phyloP scores from a whole-genome alignment of 2,888 invertebrate species.

The Chironomus riparius region DNA sequence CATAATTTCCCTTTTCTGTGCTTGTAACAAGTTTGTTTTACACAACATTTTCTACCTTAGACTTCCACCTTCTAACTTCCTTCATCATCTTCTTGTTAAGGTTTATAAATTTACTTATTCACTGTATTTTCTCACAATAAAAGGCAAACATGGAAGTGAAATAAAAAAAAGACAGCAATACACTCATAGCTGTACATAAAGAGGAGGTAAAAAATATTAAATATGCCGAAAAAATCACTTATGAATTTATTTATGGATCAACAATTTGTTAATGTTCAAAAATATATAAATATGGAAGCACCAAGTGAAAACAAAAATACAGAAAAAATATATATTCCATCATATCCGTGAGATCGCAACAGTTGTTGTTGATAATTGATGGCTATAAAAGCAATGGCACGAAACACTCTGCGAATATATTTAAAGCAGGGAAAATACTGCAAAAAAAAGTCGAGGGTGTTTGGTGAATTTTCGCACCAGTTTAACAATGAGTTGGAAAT shows the following conservation, averaged over 20 bases:
- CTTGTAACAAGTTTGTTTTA: too few relatives aligned
- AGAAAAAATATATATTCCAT: conserved; percentile 7
- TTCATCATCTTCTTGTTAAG: too few relatives aligned
- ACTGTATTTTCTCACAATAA: too few relatives aligned
- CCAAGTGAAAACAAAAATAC: neutral
- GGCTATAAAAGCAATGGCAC: conserved; percentile 16
- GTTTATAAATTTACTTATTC: too few relatives aligned
- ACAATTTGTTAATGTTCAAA: conserved; percentile 17
- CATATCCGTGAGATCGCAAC: conserved; percentile 19
- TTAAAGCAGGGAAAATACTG: neutral
- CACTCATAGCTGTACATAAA: too few relatives aligned
- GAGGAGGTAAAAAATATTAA: too few relatives aligned
- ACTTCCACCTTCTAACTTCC: too few relatives aligned
- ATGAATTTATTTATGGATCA: conserved; percentile 20
- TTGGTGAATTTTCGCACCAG: neutral
- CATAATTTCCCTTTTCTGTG: too few relatives aligned
- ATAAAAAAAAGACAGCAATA: too few relatives aligned
- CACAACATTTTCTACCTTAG: too few relatives aligned
- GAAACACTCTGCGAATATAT: neutral
- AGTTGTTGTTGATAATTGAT: conserved; percentile 24
- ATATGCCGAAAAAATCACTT: conserved; percentile 2
- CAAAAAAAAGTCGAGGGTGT: neutral
- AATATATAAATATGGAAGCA: neutral
- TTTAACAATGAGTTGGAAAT: neutral
- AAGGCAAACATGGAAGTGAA: too few relatives aligned